phyloP scores from a whole-genome alignment of 2,888 invertebrate genomes.

The Cheiracanthium punctorium region DNA sequence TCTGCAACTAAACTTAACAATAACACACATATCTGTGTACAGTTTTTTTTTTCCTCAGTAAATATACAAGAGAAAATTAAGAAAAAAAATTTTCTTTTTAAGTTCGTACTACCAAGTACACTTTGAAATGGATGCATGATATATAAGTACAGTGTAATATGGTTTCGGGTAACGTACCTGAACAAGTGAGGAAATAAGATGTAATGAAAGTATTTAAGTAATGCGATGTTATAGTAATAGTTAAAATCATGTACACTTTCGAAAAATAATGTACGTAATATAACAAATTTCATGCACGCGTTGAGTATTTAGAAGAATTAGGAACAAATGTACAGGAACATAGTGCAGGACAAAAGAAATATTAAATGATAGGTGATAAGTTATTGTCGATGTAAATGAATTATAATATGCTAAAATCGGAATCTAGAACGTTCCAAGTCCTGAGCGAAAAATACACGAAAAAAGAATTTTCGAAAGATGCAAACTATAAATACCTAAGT shows the following conservation, averaged over 20 bases:
- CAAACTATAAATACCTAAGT: too few relatives aligned
- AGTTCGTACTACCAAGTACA: slow-evolving; percentile 13
- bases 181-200: background rate
- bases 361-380: too few relatives aligned
- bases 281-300: too few relatives aligned
- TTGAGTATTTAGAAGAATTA: too few relatives aligned
- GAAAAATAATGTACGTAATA: background rate
- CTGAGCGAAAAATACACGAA: too few relatives aligned
- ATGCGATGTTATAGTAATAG: background rate
- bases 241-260: background rate
- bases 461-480: too few relatives aligned
- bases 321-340: too few relatives aligned
- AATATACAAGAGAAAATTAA: slow-evolving; percentile 45
- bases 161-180: background rate
- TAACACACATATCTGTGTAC: slow-evolving; percentile 46
- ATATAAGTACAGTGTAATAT: background rate
- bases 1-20: slow-evolving; percentile 61
- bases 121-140: slow-evolving; percentile 18
- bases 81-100: background rate
- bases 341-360: too few relatives aligned
- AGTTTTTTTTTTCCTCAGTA: slow-evolving; percentile 37
- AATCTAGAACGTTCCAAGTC: too few relatives aligned
- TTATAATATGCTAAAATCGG: too few relatives aligned
- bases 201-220: background rate
- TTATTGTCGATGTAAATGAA: too few relatives aligned